phyloP scores from a whole-genome alignment of 2,113 vertebrate genomes.

The Gymnorhina tibicen region DNA sequence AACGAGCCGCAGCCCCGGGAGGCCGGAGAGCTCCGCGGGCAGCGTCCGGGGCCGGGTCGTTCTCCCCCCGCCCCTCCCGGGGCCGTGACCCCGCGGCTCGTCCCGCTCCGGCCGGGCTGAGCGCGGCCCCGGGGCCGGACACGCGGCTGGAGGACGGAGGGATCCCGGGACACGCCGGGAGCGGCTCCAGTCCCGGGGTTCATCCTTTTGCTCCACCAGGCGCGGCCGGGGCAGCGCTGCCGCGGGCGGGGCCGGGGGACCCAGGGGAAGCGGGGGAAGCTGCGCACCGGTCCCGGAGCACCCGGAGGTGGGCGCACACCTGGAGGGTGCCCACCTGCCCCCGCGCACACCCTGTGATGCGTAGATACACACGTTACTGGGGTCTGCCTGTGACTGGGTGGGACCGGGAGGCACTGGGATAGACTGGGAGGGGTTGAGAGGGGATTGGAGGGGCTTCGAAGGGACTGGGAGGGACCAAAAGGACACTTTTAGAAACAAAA shows the following conservation, averaged over 20 bases:
- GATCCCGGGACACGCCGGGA: not conserved
- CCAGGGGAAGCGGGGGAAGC: too few species aligned
- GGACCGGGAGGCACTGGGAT: not conserved
- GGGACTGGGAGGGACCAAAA: not conserved
- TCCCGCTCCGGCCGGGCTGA: not conserved
- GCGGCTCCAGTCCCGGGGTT: accelerated
- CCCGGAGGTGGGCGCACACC: not conserved
- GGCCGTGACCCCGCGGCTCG: not conserved
- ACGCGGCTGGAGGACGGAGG: not conserved
- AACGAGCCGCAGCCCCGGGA: constrained; percentile 64
- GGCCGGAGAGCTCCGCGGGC: not conserved
- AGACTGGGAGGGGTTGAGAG: not conserved
- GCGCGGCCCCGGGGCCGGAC: not conserved
- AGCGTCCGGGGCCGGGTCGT: not conserved
- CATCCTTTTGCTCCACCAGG: not conserved
- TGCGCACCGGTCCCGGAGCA: not conserved
- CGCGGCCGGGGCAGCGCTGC: not conserved
- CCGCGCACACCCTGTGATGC: not conserved
- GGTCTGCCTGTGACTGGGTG: not conserved
- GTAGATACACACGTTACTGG: accelerated
- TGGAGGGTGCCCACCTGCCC: not conserved
- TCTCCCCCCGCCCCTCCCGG: not conserved
- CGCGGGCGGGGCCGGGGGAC: accelerated
- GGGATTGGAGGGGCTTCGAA: not conserved
- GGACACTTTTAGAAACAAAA: not conserved